Evolutionary conservation across 2,888 invertebrate species (phyloP).

Genomic region (Sesia bembeciformis): DNA sequence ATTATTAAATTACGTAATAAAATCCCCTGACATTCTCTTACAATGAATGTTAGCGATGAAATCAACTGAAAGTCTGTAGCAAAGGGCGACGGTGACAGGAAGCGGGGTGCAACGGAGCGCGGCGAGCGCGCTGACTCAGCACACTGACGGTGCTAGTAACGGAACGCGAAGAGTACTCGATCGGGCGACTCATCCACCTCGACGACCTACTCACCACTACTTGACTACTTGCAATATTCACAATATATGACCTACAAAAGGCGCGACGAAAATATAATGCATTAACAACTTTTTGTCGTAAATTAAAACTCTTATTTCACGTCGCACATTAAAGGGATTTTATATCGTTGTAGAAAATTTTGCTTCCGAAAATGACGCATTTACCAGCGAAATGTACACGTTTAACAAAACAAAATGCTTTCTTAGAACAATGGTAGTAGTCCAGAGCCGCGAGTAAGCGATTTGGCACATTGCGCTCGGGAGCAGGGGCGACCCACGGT

Average conservation of each 20-base stretch:
- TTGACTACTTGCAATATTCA: neutral
- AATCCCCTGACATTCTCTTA: conserved; percentile 49
- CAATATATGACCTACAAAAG: neutral
- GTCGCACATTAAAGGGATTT: neutral
- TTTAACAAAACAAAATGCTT: neutral
- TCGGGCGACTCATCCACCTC: neutral
- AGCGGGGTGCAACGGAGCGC: conserved; percentile 59
- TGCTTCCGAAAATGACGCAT: neutral
- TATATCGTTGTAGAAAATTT: neutral
- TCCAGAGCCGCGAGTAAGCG: conserved; percentile 59
- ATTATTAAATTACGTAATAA: neutral
- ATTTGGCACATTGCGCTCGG: conserved; percentile 67
- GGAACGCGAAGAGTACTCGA: conserved; percentile 21
- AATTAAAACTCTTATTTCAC: neutral
- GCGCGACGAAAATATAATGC: too few species aligned
- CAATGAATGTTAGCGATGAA: conserved; percentile 42
- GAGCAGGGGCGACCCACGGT: conserved; percentile 44
- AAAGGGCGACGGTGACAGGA: conserved; percentile 60
- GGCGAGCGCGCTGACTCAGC: conserved; percentile 57
- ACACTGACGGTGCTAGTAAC: conserved; percentile 9
- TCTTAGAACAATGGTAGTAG: conserved; percentile 33
- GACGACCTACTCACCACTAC: neutral
- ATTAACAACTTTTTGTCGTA: too few species aligned
- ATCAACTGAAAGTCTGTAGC: conserved; percentile 65
- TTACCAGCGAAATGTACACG: neutral